Evolutionary conservation across 2,888 invertebrate species (phyloP), one percentile per base, ranked within the genome.

Genomic region (Iselma pallidipennis): DNA sequence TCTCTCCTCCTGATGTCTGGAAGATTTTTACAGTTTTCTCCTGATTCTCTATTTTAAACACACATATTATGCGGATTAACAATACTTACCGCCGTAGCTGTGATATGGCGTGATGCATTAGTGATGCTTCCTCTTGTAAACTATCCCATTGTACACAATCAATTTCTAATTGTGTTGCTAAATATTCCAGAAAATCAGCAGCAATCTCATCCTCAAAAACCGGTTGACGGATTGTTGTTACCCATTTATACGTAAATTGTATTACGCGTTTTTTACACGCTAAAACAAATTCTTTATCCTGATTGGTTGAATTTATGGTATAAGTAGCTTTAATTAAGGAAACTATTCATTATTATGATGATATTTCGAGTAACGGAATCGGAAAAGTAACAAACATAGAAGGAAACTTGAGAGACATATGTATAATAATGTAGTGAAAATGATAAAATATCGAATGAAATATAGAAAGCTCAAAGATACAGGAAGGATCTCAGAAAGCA

Each of bases 201-300:
- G 90, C 87, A 29, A 85, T 85, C 16, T 87, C 85, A 78, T 92
- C 91, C 72, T 91, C 89, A 74, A 90, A 90, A 66, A 92, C 91
- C 2, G 90, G 89, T 73, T 90, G 87, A 4, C 89, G 84, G 53
- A 91, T 87, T 3, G 91, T 87, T 67, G 85, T 84, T 48, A 89
- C 87, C 93, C 93, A 93, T 71, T 88, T 86, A 72, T 89, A 88
- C 55, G 92, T 87, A 81, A 94, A 94, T 70, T 89, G 88, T 49
- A 93, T 87, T 12, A 93, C 92, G 64, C 91, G 86, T 71, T 89
- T 84, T 79, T 91, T 91, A 75, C 89, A 89, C 59, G 87, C 86
- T 66, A 89, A 78, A 49, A 88, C 83, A 76, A 88, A 89, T 71
- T 89, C 89, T 63, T 85, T 82, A 76, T 90, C 89, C 76, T 89